Evolutionary conservation across 2,797 vertebrate species (phyloP).

Genomic region (Squalus acanthias): DNA sequence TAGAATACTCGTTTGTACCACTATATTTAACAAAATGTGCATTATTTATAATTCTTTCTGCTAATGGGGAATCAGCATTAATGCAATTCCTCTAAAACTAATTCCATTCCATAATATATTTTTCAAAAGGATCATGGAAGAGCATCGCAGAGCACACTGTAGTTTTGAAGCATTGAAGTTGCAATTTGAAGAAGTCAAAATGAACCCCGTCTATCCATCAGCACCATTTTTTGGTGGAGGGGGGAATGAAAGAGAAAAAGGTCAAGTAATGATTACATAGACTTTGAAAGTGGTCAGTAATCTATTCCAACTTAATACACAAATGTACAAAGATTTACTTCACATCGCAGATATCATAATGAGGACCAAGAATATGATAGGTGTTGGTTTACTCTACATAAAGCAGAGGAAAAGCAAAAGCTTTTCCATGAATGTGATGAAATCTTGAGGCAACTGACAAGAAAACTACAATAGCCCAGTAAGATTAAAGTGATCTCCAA

Average conservation of each 20-base stretch:
- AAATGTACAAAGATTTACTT: not conserved
- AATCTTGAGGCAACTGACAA: not conserved
- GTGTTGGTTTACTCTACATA: not conserved
- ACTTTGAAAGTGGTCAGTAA: not conserved
- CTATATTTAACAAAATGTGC: not conserved
- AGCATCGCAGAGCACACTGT: not conserved
- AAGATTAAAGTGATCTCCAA: not conserved
- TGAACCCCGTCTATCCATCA: not conserved
- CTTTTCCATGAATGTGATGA: not conserved
- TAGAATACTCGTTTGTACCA: not conserved
- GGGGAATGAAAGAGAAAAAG: not conserved
- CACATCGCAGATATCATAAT: not conserved
- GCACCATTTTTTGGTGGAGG: no score
- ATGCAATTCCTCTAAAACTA: not conserved
- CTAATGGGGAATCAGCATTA: not conserved
- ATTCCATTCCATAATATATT: not conserved
- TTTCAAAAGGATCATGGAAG: not conserved
- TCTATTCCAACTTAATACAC: not conserved
- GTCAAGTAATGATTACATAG: not conserved
- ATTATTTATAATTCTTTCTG: not conserved
- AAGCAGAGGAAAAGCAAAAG: not conserved
- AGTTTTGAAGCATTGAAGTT: not conserved
- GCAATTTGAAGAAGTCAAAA: not conserved
- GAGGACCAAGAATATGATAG: not conserved
- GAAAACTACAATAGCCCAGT: not conserved